Percentiles rank a stretch among this genome's conserved stretches.
phyloP scores from a whole-genome alignment of 2,113 vertebrate genomes.

The Alethe diademata region DNA sequence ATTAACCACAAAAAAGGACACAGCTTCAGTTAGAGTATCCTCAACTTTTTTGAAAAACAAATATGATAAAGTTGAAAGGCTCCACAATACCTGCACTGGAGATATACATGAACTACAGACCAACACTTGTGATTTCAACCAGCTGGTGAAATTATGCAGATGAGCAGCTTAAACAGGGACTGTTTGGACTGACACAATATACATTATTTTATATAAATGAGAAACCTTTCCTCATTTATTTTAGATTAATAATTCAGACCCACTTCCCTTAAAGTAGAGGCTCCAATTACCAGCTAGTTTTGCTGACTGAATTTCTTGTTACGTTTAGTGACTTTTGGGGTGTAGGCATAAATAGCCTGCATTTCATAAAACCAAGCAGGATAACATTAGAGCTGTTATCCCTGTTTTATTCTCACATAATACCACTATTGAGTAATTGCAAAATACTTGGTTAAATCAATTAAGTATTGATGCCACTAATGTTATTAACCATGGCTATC shows the following conservation, averaged over 20 bases:
- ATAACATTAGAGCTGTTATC: neutral
- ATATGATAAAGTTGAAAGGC: neutral
- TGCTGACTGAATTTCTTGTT: neutral
- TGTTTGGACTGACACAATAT: neutral
- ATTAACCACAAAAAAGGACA: neutral
- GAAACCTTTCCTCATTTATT: neutral
- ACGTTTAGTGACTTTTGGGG: neutral
- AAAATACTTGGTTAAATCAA: neutral
- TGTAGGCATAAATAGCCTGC: neutral
- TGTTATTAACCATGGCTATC: neutral
- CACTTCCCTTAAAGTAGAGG: neutral
- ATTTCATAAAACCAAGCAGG: neutral
- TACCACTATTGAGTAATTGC: neutral
- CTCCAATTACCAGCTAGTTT: neutral
- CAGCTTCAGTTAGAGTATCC: neutral
- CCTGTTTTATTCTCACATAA: neutral
- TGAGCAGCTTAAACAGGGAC: neutral
- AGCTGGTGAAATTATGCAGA: neutral
- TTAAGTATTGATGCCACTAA: neutral
- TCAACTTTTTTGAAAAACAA: neutral
- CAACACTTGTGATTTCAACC: neutral
- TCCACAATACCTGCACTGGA: neutral
- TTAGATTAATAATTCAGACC: neutral
- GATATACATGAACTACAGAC: neutral
- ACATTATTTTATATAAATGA: neutral